Base-by-base conservation (phyloP, 1,140 invertebrate species). In the Drosophila busckii region DNA sequence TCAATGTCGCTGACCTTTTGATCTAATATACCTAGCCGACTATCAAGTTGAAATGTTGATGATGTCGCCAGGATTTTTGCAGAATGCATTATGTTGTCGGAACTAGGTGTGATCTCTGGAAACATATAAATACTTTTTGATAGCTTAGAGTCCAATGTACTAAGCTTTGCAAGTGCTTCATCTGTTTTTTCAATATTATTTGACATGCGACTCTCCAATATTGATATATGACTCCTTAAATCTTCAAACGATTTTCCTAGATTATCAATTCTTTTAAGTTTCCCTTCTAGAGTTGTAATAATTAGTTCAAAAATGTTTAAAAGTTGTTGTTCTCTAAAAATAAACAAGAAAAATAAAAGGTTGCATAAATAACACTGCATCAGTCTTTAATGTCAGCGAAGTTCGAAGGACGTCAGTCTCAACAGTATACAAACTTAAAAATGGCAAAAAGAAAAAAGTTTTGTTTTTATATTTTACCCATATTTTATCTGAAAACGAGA, bases 221-320 rank as follows among this genome's bases (percentile, higher is more conserved):
- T 91, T 87, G 96, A 94, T 0, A 96, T 92, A 70, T 94, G 88
- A 64, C 94, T 89, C 92, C 95, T 95, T 32, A 96, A 87, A 78
- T 95, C 93, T 78, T 96, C 94, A 0, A 96, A 93, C 0, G 94
- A 94, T 85, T 94, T 93, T 78, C 96, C 95, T 31, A 96, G 85
- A 84, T 94, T 95, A 82, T 96, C 95, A 66, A 96, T 95, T 50
- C 94, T 89, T 75, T 95, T 93, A 2, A 96, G 88, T 89, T 96
- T 96, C 6, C 93, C 93, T 85, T 96, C 94, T 60, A 96, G 88
- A 7, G 94, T 96, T 46, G 93, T 94, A 12, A 96, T 93, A 59
- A 96, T 94, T 5, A 94, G 93, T 87, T 96, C 95, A 88, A 96
- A 95, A 19, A 96, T 93, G 71, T 94, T 94, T 87, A 95, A 94